Percentiles rank a stretch among this genome's conserved stretches.
These are phyloP conservation scores for Eufriesea mexicana DNA, from an alignment of 1,140 invertebrate species.

Conservation along the genomic window DNA sequence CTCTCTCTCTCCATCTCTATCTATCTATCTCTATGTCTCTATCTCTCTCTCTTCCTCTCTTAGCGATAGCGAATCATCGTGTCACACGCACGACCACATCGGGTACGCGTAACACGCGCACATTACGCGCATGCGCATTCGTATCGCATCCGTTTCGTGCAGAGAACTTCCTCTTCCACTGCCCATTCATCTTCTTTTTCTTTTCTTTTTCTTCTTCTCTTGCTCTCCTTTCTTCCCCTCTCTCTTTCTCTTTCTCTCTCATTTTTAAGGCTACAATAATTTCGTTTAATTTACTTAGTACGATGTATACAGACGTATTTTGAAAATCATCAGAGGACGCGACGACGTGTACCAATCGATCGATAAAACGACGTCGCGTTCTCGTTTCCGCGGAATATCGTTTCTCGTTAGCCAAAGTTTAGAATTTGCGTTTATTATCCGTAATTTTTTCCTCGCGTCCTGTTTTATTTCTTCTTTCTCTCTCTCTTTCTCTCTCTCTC, in stretches of 20 bases:
- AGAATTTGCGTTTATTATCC: slow-evolving; percentile 73
- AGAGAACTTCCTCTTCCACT: slow-evolving; percentile 21
- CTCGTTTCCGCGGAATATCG: slow-evolving; percentile 67
- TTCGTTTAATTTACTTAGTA: slow-evolving; percentile 42
- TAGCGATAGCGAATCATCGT: neutral
- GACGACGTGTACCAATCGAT: slow-evolving; percentile 29
- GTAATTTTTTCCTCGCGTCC: slow-evolving; percentile 53
- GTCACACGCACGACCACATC: neutral
- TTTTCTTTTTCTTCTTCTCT: neutral
- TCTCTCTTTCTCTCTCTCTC: slow-evolving; percentile 47
- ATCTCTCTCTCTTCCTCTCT: neutral
- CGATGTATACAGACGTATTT: slow-evolving; percentile 59
- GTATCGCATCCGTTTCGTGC: slow-evolving; percentile 21
- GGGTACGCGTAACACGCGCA: too few relatives aligned
- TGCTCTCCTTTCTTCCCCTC: neutral
- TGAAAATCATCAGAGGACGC: slow-evolving; percentile 51
- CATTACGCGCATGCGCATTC: slow-evolving; percentile 13
- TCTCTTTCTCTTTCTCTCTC: neutral
- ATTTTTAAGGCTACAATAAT: slow-evolving; percentile 15
- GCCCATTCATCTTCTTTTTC: slow-evolving; percentile 49
- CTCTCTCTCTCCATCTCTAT: too few relatives aligned
- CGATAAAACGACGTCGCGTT: slow-evolving; percentile 46
- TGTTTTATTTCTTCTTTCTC: slow-evolving; percentile 43
- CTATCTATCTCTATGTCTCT: too few relatives aligned
- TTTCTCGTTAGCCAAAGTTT: slow-evolving; percentile 78